phyloP scores from a whole-genome alignment of 2,797 vertebrate genomes.

The Sebastiscus tertius region DNA sequence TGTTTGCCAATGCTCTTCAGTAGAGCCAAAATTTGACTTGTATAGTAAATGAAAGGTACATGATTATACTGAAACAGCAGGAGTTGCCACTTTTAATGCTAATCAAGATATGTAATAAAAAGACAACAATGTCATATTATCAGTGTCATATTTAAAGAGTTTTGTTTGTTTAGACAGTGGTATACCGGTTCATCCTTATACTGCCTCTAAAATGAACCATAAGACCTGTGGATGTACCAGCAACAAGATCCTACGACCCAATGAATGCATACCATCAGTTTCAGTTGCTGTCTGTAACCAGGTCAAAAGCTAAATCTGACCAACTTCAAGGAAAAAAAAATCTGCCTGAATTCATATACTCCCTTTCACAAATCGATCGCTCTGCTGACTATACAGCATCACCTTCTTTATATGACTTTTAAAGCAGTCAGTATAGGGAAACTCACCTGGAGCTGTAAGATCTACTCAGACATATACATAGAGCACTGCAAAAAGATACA shows the following conservation, averaged over 20 bases:
- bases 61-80: not conserved
- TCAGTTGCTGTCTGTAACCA: not conserved
- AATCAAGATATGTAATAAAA: not conserved
- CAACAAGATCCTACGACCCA: not conserved
- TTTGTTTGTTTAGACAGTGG: not conserved
- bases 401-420: not conserved
- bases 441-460: slow-evolving; percentile 6
- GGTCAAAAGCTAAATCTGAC: not conserved
- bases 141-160: not conserved
- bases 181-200: not conserved
- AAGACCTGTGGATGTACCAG: not conserved
- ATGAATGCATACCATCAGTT: not conserved
- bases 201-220: not conserved
- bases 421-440: slow-evolving; percentile 4
- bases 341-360: not conserved
- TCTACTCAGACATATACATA: slow-evolving; percentile 17
- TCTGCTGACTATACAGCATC: not conserved
- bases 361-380: not conserved
- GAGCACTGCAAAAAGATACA: not conserved
- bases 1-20: not conserved
- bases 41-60: not conserved
- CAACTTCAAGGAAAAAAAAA: not conserved
- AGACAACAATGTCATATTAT: not conserved
- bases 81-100: not conserved
- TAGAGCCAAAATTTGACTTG: not conserved